These are phyloP conservation scores for Spondyliosoma cantharus DNA, from an alignment of 2,797 vertebrate genomes.

Conservation along the genomic window DNA sequence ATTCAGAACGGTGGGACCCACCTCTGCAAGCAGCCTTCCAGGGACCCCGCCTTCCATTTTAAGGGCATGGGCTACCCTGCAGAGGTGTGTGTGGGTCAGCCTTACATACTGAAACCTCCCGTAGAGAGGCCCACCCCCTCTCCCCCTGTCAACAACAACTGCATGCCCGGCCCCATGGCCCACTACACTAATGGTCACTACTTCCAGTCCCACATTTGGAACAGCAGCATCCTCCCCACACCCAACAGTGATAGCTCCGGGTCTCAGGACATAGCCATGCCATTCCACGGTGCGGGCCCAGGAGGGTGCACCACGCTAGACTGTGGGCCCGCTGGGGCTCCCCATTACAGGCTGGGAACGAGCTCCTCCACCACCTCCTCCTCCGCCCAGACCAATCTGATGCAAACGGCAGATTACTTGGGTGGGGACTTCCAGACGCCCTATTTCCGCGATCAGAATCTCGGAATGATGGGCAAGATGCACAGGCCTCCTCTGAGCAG, in stretches of 20 bases:
- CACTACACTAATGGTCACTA: conserved; percentile 96
- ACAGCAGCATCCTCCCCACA: conserved; percentile 97
- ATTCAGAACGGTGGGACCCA: conserved; percentile 90
- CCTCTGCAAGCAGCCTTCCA: conserved; percentile 88
- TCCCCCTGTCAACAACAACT: conserved; percentile 89
- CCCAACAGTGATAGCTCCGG: conserved; percentile 99
- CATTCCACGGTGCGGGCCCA: conserved; percentile 90
- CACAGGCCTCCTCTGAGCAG: conserved; percentile 93
- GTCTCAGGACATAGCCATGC: conserved; percentile 96
- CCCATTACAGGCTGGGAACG: conserved; percentile 92
- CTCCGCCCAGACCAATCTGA: conserved; percentile 93
- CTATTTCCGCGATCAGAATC: conserved; percentile 99
- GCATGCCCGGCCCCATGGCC: conserved; percentile 89
- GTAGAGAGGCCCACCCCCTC: conserved; percentile 96
- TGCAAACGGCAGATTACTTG: conserved; percentile 98
- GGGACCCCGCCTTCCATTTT: conserved; percentile 89
- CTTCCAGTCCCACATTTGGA: conserved; percentile 94
- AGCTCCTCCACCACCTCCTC: conserved; percentile 83
- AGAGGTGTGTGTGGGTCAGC: conserved; percentile 96
- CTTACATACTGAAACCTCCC: conserved; percentile 93
- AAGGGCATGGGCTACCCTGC: conserved; percentile 92
- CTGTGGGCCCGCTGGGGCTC: conserved; percentile 88
- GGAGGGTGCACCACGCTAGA: conserved; percentile 87
- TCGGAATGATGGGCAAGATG: conserved; percentile 95
- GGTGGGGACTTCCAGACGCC: conserved; percentile 98